Conservation (phyloP, 2,888 invertebrate genomes). For the Alitta virens region DNA sequence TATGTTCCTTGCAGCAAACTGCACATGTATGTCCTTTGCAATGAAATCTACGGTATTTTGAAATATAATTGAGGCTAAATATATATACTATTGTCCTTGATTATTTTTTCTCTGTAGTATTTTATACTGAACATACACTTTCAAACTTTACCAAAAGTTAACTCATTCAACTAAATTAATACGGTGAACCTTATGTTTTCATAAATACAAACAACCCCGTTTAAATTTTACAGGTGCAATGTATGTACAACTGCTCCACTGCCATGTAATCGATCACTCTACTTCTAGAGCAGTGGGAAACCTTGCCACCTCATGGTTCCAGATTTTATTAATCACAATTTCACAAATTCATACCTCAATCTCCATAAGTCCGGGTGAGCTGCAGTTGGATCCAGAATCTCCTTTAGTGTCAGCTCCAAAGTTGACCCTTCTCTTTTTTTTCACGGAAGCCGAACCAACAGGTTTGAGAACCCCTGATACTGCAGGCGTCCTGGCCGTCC, state of each 20-base stretch:
- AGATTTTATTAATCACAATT: background rate
- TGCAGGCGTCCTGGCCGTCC: background rate
- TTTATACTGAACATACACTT: background rate
- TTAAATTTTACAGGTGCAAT: too few relatives aligned
- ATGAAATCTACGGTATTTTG: too few relatives aligned
- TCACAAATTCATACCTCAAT: slow-evolving; percentile 36
- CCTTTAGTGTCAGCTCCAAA: slow-evolving; percentile 34
- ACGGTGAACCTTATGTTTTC: too few relatives aligned
- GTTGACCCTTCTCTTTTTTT: slow-evolving; percentile 40
- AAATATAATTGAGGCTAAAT: too few relatives aligned
- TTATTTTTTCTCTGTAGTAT: too few relatives aligned
- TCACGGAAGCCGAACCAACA: slow-evolving; percentile 27
- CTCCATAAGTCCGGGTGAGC: slow-evolving; percentile 43
- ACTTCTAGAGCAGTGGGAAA: background rate
- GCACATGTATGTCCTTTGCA: too few relatives aligned
- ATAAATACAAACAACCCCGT: too few relatives aligned
- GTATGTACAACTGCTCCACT: background rate
- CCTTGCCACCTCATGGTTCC: background rate
- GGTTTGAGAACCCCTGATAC: slow-evolving; percentile 26
- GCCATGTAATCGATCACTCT: background rate
- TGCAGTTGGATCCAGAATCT: slow-evolving; percentile 32
- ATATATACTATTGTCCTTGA: too few relatives aligned
- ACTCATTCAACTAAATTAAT: too few relatives aligned
- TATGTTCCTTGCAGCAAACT: too few relatives aligned
- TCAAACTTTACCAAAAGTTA: too few relatives aligned